Base-by-base conservation (phyloP, 1,140 invertebrate species). In the Eriocheir sinensis region DNA sequence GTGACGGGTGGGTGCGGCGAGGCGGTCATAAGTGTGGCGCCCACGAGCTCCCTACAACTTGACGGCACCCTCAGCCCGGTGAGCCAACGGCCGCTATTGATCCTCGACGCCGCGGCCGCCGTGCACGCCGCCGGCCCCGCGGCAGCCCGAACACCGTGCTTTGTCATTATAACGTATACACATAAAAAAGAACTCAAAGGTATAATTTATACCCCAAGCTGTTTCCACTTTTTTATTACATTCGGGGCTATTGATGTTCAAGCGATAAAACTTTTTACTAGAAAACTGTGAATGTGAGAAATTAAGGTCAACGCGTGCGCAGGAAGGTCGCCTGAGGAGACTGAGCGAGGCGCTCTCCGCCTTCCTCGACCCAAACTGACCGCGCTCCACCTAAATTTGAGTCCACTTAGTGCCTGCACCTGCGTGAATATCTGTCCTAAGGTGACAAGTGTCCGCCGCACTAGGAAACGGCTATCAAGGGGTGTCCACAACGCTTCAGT, bases 201-300 rank as follows among this genome's bases (percentile, higher is more conserved):
- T n/a, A 21, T 53, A 53, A 21, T 8, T 72, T 72, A n/a, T 72
- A 72, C 60, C 2, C n/a, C 21, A 72, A 72, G 6, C 6, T 72
- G 12, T 21, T 4, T 72, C 60, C 21, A 72, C 6, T n/a, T 72
- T 83, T 34, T 36, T 44, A 48, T 30, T 83, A 83, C 38, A 41
- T 72, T 15, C 79, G 36, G 38, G 27, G 53, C 32, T 91, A 91
- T 6, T 72, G 8, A 60, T 91, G 60, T 91, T 72, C 36, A 91
- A 60, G 79, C 36, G 79, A 36, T 2, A 80, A 38, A 30, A 81
- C 9, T 36, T 80, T 6, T 53, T 34, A 53, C 0, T 53, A 32
- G 30, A n/a, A 38, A 91, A n/a, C 2, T 91, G 34, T 91, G 60
- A 38, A 91, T 91, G 60, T n/a, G 30, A 34, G 32, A 90, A n/a